phyloP scores from a whole-genome alignment of 1,140 invertebrate species.

The Uloborus diversus region DNA sequence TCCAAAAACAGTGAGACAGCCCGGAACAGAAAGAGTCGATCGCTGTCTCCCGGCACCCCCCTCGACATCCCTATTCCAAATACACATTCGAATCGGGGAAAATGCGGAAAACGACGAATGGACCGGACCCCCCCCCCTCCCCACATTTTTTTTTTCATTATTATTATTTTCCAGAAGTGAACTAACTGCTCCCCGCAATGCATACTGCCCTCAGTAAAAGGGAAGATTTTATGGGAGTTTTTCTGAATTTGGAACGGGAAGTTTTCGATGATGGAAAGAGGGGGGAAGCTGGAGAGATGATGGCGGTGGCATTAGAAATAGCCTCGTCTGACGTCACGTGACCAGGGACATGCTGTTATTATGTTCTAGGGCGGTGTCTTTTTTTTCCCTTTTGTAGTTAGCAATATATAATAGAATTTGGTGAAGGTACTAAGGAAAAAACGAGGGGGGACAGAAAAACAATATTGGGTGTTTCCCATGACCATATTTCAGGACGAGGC shows the following conservation, averaged over 20 bases:
- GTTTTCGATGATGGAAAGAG: background rate
- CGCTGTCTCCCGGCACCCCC: background rate
- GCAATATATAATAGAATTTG: constrained; percentile 53
- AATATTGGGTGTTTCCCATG: background rate
- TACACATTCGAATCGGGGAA: constrained; percentile 43
- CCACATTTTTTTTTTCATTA: background rate
- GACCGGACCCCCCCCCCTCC: background rate
- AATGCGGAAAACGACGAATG: constrained; percentile 23
- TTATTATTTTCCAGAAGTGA: constrained; percentile 36
- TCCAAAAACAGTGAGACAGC: constrained; percentile 47
- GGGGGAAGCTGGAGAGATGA: background rate
- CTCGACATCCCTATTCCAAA: constrained; percentile 18
- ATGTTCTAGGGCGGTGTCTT: constrained; percentile 47
- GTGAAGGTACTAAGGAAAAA: constrained; percentile 14
- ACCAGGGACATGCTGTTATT: constrained; percentile 53
- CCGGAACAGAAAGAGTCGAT: no score
- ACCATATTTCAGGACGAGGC: background rate
- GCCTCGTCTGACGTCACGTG: constrained; percentile 41
- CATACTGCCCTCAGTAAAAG: background rate
- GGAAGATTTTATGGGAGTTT: constrained; percentile 56
- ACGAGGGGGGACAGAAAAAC: background rate
- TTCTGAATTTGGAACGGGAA: constrained; percentile 48
- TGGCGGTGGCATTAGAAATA: constrained; percentile 28
- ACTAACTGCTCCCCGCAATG: constrained; percentile 11
- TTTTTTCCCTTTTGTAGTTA: constrained; percentile 26